A percentile compares a stretch with the other conserved stretches of the same genome.
phyloP scores from a whole-genome alignment of 2,113 vertebrate species.

The Saccopteryx leptura region DNA sequence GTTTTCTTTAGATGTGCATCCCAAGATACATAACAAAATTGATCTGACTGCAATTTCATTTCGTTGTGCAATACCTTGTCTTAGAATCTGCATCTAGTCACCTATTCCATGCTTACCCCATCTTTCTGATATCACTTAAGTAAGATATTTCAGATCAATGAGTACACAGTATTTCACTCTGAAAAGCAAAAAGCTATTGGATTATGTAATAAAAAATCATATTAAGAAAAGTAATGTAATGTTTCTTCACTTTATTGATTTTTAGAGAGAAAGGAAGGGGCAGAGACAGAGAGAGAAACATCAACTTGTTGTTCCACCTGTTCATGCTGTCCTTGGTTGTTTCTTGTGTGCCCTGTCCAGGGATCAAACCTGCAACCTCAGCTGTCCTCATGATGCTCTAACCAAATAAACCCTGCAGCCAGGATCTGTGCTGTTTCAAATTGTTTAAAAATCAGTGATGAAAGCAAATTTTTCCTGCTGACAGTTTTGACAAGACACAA shows the following conservation, averaged over 20 bases:
- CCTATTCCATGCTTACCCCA: not conserved
- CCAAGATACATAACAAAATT: not conserved
- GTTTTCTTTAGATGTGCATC: not conserved
- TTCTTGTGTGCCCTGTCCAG: too few species aligned
- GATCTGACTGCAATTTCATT: not conserved
- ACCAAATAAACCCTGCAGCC: too few species aligned
- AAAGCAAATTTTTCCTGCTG: slow-evolving; percentile 20
- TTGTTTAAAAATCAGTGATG: slow-evolving; percentile 17
- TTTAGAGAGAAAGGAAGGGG: too few species aligned
- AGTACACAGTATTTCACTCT: slow-evolving; percentile 4
- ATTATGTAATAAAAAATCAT: not conserved
- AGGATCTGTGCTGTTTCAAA: not conserved
- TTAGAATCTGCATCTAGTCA: not conserved
- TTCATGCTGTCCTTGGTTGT: too few species aligned
- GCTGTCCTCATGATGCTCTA: too few species aligned
- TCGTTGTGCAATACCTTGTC: not conserved
- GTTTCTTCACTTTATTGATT: too few species aligned
- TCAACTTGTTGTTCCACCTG: too few species aligned
- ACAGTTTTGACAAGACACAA: not conserved
- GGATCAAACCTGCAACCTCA: too few species aligned
- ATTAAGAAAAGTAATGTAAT: slow-evolving; percentile 32
- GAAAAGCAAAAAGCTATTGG: not conserved
- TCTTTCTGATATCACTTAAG: not conserved
- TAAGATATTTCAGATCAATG: not conserved
- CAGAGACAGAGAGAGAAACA: too few species aligned